These are phyloP conservation scores for Hyppa rectilinea DNA, from an alignment of 2,888 invertebrate species.

Conservation along the genomic window DNA sequence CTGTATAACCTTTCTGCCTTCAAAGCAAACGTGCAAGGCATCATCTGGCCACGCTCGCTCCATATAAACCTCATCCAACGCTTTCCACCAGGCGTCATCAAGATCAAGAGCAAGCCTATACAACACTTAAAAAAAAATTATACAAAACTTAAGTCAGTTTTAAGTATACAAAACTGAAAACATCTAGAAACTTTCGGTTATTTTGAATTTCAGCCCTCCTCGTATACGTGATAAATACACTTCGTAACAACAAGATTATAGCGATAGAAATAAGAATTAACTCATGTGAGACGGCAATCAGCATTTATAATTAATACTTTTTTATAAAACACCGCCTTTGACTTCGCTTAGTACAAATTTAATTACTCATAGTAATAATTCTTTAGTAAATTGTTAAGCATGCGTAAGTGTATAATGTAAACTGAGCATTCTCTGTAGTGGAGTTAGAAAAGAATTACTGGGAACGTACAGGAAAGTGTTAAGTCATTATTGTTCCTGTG, in stretches of 20 bases:
- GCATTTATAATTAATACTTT: constrained; percentile 58
- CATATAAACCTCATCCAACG: too few relatives aligned
- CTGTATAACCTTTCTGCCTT: too few relatives aligned
- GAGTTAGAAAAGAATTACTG: constrained; percentile 31
- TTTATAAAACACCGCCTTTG: constrained; percentile 59
- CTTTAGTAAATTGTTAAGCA: constrained; percentile 51
- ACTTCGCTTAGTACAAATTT: constrained; percentile 63
- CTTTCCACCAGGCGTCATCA: too few relatives aligned
- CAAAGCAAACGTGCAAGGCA: too few relatives aligned
- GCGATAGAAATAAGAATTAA: constrained; percentile 38
- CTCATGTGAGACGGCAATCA: constrained; percentile 36
- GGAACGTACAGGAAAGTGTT: constrained; percentile 15
- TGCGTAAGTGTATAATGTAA: constrained; percentile 63
- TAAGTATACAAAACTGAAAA: not conserved
- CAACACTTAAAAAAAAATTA: too few relatives aligned
- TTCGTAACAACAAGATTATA: constrained; percentile 27
- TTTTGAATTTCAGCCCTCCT: not conserved
- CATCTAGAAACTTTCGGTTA: constrained; percentile 21
- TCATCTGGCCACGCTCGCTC: too few relatives aligned
- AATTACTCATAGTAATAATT: constrained; percentile 57
- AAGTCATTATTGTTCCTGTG: constrained; percentile 8
- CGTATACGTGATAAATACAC: constrained; percentile 16
- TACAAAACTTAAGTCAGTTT: not conserved
- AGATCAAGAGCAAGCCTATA: too few relatives aligned
- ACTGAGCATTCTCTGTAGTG: constrained; percentile 51